Base-by-base conservation (phyloP, 2,797 vertebrate genomes). In the Pelodytes ibericus region DNA sequence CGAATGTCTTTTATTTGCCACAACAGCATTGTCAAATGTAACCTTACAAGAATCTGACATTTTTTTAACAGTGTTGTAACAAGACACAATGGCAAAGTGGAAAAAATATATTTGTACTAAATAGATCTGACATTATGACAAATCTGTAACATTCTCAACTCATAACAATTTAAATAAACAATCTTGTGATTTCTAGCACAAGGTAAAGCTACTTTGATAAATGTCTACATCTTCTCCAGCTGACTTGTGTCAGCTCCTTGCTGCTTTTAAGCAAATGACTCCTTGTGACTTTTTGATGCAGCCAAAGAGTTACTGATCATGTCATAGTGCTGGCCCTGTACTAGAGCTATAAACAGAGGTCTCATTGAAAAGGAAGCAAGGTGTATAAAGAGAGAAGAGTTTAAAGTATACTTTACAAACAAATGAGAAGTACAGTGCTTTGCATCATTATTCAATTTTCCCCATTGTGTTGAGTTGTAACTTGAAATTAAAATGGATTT, bases 171-270 rank as follows among this genome's bases (percentile, higher is more conserved):
- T 62, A 59, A 68, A 72, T 79, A 72, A 79, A 79, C 71, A 79
- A 22, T 62, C 57, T 29, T 72, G 70, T 72, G 57, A 68, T 53
- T 62, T 57, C 64, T 62, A 72, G 63, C 62, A 79, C 70, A 73
- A 71, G 44, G 70, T 79, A 79, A 79, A 72, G 49, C 76, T 73
- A 25, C 76, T 72, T 56, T 79, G 63, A 79, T 61, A 61, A 73
- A 79, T 79, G 57, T 49, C 56, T 68, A 56, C 39, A 72, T 62
- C 30, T 56, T 78, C 25, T 68, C 63, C 76, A 68, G 70, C 75
- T 77, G 75, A 77, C 20, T 77, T 39, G 25, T 72, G 60, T 72
- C 69, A 79, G 70, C 63, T 68, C 63, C 57, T 51, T 59, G 26
- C 22, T 59, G 63, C 41, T 77, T 71, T 71, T 61, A 60, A 56